Evolutionary conservation across 2,113 vertebrate genomes (phyloP).

Genomic region (Labeo rohita): DNA sequence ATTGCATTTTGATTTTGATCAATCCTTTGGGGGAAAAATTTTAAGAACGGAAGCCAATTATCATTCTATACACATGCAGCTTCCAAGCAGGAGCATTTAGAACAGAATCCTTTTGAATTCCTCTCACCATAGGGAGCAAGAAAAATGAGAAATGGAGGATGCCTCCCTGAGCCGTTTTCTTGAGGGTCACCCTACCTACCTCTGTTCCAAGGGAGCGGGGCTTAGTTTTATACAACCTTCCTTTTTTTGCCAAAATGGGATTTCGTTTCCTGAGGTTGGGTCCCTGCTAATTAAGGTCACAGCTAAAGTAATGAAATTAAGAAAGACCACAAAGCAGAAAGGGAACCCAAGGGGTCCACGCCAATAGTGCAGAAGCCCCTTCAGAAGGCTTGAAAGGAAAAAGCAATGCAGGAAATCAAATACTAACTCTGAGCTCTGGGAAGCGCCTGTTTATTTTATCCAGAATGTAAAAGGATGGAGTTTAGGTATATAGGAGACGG

Average conservation of each 20-base stretch:
- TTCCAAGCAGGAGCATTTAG: background rate
- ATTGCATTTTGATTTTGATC: background rate
- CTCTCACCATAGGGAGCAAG: background rate
- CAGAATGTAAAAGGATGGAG: constrained; percentile 55
- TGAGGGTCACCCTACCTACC: constrained; percentile 27
- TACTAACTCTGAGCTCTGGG: constrained; percentile 71
- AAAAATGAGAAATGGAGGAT: constrained; percentile 19
- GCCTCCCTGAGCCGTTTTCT: background rate
- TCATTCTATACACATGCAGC: background rate
- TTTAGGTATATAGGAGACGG: constrained; percentile 67
- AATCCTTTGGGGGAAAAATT: background rate
- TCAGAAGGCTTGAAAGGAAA: constrained; percentile 62
- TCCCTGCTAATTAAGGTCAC: constrained; percentile 78
- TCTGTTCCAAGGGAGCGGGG: constrained; percentile 29
- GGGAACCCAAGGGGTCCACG: constrained; percentile 64
- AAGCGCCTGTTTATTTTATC: constrained; percentile 74
- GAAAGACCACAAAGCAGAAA: constrained; percentile 68
- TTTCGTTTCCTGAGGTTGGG: constrained; percentile 64
- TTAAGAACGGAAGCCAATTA: background rate
- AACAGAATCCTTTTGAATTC: constrained; percentile 7
- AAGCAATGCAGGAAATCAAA: constrained; percentile 76
- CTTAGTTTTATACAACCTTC: constrained; percentile 57
- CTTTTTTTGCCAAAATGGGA: constrained; percentile 56
- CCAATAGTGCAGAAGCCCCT: constrained; percentile 60
- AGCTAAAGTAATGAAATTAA: constrained; percentile 77